Evolutionary conservation across 2,113 vertebrate species (phyloP), one percentile per base, ranked within the genome.

Genomic region (Geococcyx californianus): DNA sequence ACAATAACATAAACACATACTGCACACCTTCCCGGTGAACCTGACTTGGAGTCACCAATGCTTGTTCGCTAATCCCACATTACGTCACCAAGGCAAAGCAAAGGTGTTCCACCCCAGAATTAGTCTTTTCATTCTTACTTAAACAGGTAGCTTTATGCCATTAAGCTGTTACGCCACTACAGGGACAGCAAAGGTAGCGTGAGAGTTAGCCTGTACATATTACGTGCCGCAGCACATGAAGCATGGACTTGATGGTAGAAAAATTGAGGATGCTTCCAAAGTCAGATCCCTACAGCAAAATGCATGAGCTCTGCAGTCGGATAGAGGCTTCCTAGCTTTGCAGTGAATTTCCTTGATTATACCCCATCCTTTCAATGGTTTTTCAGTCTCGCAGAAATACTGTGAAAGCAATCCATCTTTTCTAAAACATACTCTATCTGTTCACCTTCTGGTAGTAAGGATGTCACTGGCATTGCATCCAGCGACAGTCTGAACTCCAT

Each of bases 281-380:
- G 92, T 64, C 95, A 93, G 91, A 79, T 84, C 70, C 89, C 70
- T 42, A 36, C 3, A 96, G 86, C 76, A 96, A 89, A 95, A 89
- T 19, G 29, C 4, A 36, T 2, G 13, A 44, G 18, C 6, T 64
- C 66, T 66, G 44, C 66, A 28, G 24, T 3, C 28, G 60, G 83
- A 80, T 44, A 75, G 0, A 49, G 14, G 21, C n/a, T 94, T 76
- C 25, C 24, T 59, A 68, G 47, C 56, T 94, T 31, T 68, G 84
- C 88, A 95, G 18, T 64, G 33, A 10, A 21, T 44, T 83, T 52
- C 45, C 73, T 49, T 55, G 10, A 82, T 92, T 87, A 52, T 6
- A 60, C 62, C 34, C 2, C 1, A 11, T 42, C 20, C 15, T 70
- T 74, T 31, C 93, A 83, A 74, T 85, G 84, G 78, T 93, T 96